A percentile compares a stretch with the other conserved stretches of the same genome.
phyloP scores from a whole-genome alignment of 2,797 vertebrate species.

The Sebastes cheni region DNA sequence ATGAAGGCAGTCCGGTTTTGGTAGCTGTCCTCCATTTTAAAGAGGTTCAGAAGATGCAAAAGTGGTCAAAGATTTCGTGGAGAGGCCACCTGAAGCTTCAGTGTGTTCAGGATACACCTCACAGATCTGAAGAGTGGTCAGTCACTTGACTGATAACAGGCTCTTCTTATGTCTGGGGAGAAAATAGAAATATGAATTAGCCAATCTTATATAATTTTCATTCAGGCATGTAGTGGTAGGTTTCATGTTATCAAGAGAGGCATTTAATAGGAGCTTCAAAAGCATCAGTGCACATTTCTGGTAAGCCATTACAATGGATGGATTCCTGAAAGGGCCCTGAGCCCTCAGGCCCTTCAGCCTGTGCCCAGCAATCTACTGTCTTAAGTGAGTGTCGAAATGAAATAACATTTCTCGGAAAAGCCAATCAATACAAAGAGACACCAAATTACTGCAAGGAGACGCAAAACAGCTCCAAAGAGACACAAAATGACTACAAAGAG shows the following conservation, averaged over 20 bases:
- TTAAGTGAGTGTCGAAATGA: neutral
- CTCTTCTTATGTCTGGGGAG: conserved; percentile 43
- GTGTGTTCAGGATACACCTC: conserved; percentile 29
- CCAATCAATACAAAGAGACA: neutral
- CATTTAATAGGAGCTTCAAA: neutral
- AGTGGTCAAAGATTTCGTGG: conserved; percentile 2
- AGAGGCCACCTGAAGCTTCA: conserved; percentile 31
- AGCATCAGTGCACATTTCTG: neutral
- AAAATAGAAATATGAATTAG: conserved; percentile 1
- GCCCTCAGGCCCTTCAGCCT: neutral
- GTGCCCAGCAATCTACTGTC: neutral
- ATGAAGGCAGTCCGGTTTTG: conserved; percentile 95
- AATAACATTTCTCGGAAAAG: neutral
- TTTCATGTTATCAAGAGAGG: neutral
- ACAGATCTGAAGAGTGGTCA: conserved; percentile 4
- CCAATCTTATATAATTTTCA: neutral
- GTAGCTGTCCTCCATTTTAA: conserved; percentile 92
- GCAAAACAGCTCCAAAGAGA: neutral
- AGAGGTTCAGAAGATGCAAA: conserved; percentile 26
- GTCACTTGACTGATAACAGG: conserved; percentile 3
- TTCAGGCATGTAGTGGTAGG: neutral
- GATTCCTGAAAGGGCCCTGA: neutral
- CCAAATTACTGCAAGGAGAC: neutral
- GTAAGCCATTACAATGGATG: neutral
- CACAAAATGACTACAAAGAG: neutral